A percentile compares a stretch with the other conserved stretches of the same genome.
Conservation (phyloP, 1,140 invertebrate genomes). For the Ptiloglossa arizonensis region DNA sequence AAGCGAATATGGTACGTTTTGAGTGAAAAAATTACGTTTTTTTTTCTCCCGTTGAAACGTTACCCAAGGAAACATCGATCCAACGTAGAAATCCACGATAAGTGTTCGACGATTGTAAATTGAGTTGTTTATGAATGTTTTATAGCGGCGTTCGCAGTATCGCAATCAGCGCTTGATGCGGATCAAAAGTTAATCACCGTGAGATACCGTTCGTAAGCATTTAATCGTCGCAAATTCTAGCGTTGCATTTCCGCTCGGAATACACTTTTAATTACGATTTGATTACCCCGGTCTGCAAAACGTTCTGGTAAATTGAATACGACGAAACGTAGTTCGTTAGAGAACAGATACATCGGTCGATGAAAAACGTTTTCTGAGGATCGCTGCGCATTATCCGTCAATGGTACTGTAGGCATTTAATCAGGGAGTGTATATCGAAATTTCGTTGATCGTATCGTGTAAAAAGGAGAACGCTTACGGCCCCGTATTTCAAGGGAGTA, state of each 20-base stretch:
- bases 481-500: no score
- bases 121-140: constrained; percentile 27
- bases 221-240: constrained; percentile 32
- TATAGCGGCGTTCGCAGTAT: not conserved
- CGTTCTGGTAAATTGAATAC: not conserved
- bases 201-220: constrained; percentile 44
- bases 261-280: constrained; percentile 39
- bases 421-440: not conserved
- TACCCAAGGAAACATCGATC: not conserved
- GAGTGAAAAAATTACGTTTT: no score
- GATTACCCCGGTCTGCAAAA: constrained; percentile 15
- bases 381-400: not conserved
- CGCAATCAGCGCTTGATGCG: constrained; percentile 37
- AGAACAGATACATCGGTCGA: not conserved
- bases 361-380: not conserved
- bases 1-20: no score
- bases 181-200: constrained; percentile 48
- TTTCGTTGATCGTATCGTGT: not conserved
- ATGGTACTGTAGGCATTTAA: not conserved
- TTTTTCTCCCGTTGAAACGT: no score
- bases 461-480: not conserved
- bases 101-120: constrained; percentile 20
- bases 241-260: constrained; percentile 7
- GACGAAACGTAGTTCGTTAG: not conserved
- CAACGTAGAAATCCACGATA: not conserved